Percentiles rank a stretch among this genome's conserved stretches.
Evolutionary conservation across 2,797 vertebrate species (phyloP).

Genomic region (Pelobates cultripes): DNA sequence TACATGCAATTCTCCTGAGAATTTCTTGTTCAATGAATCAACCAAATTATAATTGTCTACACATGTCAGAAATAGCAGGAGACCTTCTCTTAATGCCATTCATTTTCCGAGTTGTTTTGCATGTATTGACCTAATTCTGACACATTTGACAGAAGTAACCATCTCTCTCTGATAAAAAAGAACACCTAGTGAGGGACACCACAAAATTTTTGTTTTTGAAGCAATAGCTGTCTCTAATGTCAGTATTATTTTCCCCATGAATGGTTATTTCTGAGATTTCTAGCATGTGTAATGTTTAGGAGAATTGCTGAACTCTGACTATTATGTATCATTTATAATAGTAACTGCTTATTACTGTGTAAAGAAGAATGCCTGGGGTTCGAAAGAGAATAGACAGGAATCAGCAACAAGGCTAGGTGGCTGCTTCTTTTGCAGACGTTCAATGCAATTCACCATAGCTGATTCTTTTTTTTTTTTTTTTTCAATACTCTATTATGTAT

Average conservation of each 20-base stretch:
- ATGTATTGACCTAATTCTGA: slow-evolving; percentile 47
- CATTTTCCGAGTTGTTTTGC: slow-evolving; percentile 38
- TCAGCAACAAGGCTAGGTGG: no score
- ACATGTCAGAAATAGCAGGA: slow-evolving; percentile 43
- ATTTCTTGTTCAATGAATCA: slow-evolving; percentile 45
- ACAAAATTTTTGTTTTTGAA: not conserved
- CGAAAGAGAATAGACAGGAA: no score
- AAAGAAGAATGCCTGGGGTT: no score
- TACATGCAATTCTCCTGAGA: slow-evolving; percentile 8
- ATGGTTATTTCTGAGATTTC: not conserved
- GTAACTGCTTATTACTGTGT: not conserved
- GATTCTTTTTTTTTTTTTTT: no score
- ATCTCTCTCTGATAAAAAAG: slow-evolving; percentile 6
- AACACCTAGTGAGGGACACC: not conserved
- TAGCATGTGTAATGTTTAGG: not conserved
- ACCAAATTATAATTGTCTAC: slow-evolving; percentile 50
- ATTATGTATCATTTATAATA: not conserved
- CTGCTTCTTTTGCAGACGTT: no score
- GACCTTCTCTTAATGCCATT: slow-evolving; percentile 31
- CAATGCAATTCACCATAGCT: no score
- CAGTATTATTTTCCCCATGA: not conserved
- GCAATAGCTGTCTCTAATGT: not conserved
- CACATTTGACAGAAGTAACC: slow-evolving; percentile 35
- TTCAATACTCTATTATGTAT: no score
- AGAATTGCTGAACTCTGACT: not conserved